Percentiles rank a stretch among this genome's conserved stretches.
These are phyloP conservation scores for Onychomys leucogaster DNA, from an alignment of 2,797 vertebrate genomes.

Conservation along the genomic window DNA sequence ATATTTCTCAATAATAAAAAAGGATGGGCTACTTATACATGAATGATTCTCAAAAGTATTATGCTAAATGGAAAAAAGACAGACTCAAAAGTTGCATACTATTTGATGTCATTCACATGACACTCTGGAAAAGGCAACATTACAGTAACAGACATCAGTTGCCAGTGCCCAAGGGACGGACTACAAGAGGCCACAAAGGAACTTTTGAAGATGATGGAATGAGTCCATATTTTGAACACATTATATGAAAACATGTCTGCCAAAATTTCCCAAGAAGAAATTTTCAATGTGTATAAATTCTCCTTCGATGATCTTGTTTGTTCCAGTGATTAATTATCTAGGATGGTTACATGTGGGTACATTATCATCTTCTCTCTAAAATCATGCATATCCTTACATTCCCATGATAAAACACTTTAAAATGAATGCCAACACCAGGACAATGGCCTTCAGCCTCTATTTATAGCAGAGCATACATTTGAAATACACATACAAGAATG, in stretches of 20 bases:
- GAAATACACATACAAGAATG: neutral
- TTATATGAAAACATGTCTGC: neutral
- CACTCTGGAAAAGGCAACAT: conserved; percentile 43
- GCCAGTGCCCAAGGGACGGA: neutral
- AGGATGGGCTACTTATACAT: neutral
- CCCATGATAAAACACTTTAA: conserved; percentile 41
- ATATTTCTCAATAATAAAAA: conserved; percentile 40
- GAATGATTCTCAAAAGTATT: conserved; percentile 30
- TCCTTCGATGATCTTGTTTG: neutral
- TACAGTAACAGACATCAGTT: conserved; percentile 40
- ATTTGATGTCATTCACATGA: conserved; percentile 21
- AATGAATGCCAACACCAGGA: neutral
- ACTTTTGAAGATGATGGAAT: conserved; percentile 31
- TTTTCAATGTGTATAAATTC: neutral
- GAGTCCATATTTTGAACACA: conserved; percentile 1
- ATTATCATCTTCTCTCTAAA: neutral
- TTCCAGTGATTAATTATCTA: neutral
- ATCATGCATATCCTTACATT: neutral
- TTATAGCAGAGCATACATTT: neutral
- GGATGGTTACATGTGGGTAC: neutral
- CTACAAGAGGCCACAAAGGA: neutral
- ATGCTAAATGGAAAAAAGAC: neutral
- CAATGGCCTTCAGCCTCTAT: neutral
- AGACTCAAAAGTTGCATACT: conserved; percentile 3
- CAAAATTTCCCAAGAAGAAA: conserved; percentile 15